Conservation (phyloP, 2,888 invertebrate genomes). For the Rosalia funebris region DNA sequence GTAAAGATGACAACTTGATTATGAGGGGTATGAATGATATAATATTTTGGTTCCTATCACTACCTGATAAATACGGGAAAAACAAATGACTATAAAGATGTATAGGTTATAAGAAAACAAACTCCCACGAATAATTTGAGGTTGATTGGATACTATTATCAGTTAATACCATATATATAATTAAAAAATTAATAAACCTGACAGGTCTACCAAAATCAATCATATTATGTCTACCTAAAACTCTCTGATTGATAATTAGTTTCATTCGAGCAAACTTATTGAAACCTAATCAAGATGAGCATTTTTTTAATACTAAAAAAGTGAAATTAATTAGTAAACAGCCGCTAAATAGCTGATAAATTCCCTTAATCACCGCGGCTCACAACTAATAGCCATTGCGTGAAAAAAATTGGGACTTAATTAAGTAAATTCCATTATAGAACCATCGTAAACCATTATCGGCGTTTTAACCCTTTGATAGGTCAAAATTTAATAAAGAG, state of each 20-base stretch:
- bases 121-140: no score
- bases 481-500: constrained; percentile 46
- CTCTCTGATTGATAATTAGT: constrained; percentile 18
- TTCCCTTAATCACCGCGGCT: constrained; percentile 20
- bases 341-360: constrained; percentile 28
- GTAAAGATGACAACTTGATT: no score
- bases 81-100: no score
- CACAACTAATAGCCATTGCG: constrained; percentile 16
- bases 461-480: constrained; percentile 42
- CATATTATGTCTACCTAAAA: neutral
- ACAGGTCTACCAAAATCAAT: neutral
- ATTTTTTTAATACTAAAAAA: constrained; percentile 13
- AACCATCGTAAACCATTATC: constrained; percentile 34
- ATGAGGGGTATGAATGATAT: no score
- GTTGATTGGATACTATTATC: no score
- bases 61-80: no score
- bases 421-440: constrained; percentile 35
- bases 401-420: constrained; percentile 26
- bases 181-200: neutral
- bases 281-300: constrained; percentile 16
- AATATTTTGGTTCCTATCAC: no score
- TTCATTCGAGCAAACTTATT: constrained; percentile 11
- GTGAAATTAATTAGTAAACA: constrained; percentile 22
- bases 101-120: no score
- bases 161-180: no score